phyloP scores from a whole-genome alignment of 2,797 vertebrate species.

The Channa striata region DNA sequence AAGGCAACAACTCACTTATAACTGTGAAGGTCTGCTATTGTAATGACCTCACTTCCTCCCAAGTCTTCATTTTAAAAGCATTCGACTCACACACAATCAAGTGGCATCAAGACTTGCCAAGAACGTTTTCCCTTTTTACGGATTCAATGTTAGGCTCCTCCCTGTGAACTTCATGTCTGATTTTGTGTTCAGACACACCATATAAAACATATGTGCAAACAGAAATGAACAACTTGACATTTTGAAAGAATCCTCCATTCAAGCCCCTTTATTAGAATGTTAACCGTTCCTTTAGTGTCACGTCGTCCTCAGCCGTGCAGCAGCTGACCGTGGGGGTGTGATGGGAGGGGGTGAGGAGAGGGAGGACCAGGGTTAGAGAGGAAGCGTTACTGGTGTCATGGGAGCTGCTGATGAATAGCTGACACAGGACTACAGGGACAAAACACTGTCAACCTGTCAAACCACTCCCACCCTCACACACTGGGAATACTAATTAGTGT shows the following conservation, averaged over 20 bases:
- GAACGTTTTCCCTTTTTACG: not conserved
- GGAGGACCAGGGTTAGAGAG: slow-evolving; percentile 32
- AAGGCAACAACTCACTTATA: too few species aligned
- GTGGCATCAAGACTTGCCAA: too few species aligned
- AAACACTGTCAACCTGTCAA: slow-evolving; percentile 75
- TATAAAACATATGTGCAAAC: not conserved
- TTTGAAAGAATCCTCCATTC: not conserved
- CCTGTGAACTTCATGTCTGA: not conserved
- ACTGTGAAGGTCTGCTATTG: too few species aligned
- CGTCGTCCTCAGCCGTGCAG: not conserved
- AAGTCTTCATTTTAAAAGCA: too few species aligned
- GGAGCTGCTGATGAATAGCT: slow-evolving; percentile 69
- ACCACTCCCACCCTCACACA: slow-evolving; percentile 55
- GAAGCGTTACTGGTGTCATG: slow-evolving; percentile 36
- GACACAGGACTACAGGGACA: slow-evolving; percentile 66
- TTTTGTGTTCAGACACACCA: too few species aligned
- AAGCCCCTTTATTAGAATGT: not conserved
- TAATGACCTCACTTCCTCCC: too few species aligned
- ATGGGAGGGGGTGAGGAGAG: not conserved
- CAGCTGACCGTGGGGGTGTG: slow-evolving; percentile 24
- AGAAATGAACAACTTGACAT: not conserved
- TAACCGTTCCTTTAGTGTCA: slow-evolving; percentile 7
- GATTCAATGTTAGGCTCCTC: not conserved
- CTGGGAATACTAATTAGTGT: slow-evolving; percentile 64
- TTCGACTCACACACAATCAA: too few species aligned